Evolutionary conservation across 2,797 vertebrate genomes (phyloP), one percentile per base, ranked within the genome.

Genomic region (Clarias laeviceps): DNA sequence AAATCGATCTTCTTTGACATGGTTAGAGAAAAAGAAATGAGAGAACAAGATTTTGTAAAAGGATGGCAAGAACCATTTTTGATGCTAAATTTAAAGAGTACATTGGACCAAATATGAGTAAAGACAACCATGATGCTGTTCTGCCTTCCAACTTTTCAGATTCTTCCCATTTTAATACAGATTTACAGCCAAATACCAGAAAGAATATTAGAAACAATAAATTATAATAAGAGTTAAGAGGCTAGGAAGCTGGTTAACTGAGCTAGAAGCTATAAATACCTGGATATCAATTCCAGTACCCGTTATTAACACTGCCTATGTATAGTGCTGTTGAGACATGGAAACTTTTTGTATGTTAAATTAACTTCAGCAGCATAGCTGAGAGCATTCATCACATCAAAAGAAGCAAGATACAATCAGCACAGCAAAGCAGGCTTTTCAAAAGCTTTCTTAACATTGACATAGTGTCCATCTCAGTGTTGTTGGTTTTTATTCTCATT

Each of bases 401-500:
- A n/a, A 34, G 3, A 68, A 15, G 29, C 14, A 57, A 54, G 61
- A 73, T 37, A 64, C 54, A 56, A 17, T 22, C 37, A n/a, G 34
- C 29, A 37, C 17, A 62, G 18, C 37, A 86, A 78, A 40, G 14
- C 29, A 34, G 17, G 12, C 66, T 57, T 69, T 82, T 70, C n/a
- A 59, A 68, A 32, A 56, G 4, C 73, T n/a, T 24, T 64, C 80
- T 76, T 34, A 73, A 82, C 20, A 40, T 29, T 57, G 32, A 66
- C 45, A 65, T 34, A 56, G 84, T 64, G 68, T 22, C 57, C 59
- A 22, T 81, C 37, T 62, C 73, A 57, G 34, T 84, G 40, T 45
- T 86, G 45, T 64, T 34, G 17, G 17, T 83, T 80, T 68, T 59
- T 86, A 24, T 64, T 80, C 76, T 62, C 54, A 72, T 83, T 56